Evolutionary conservation across 2,797 vertebrate species (phyloP), one percentile per base, ranked within the genome.

Genomic region (Hippocampus kuda): DNA sequence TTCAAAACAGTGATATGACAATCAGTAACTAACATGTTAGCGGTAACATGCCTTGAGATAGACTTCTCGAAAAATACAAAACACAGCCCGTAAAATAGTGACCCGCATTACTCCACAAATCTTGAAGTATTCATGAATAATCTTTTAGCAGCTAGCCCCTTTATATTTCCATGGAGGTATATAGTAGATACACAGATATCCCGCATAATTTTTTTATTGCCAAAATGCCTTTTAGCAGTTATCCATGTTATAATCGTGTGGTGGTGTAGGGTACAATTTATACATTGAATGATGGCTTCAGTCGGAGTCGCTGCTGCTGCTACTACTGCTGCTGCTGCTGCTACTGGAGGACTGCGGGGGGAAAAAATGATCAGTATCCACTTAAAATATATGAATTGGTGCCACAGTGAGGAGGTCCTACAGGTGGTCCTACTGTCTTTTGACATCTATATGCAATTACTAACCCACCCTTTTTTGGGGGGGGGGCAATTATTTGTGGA

Each of bases 251-350:
- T 41, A 18, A 60, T 18, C 34, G 57, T 10, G 27, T 34, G 2
- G 27, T 34, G 57, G 57, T 30, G 20, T 60, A 18, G 6, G 18
- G 24, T 67, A 51, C 24, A 65, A 15, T 26, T 9, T 12, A 42
- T 10, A 56, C 48, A 67, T 13, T 44, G 48, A n/a, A 7, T 72
- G 16, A 62, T 77, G 63, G 64, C 18, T 30, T 88, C 72, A 88
- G 75, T 88, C 85, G 22, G 67, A 85, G 70, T 80, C 78, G 13
- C 79, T 86, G 70, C 86, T 88, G 65, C 89, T 85, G 46, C 89
- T 87, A 68, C 87, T 89, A 56, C 88, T 90, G 53, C 89, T 88
- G 66, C 86, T 88, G 65, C 86, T 88, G 65, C 88, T 90, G 72
- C 86, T 87, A 78, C 80, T 84, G 75, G 87, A 89, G 0, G 81